phyloP scores from a whole-genome alignment of 2,888 invertebrate species.

The Ochlodes sylvanus region DNA sequence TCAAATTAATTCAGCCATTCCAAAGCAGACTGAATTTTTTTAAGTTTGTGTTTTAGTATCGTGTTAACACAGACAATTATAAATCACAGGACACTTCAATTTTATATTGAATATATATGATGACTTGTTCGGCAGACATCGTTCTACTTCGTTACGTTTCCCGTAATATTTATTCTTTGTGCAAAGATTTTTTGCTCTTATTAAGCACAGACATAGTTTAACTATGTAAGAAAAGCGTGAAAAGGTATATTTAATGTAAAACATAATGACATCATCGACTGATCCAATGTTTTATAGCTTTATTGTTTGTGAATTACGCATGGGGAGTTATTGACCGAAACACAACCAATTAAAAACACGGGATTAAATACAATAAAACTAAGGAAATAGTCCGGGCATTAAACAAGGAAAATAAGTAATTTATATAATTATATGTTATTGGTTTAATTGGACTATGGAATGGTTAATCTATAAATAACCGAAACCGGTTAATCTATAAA shows the following conservation, averaged over 20 bases:
- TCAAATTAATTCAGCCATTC: too few relatives aligned
- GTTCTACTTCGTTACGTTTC: slow-evolving; percentile 33
- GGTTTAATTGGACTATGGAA: too few relatives aligned
- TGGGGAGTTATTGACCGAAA: too few relatives aligned
- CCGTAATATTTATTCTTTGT: slow-evolving; percentile 30
- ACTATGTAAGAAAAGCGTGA: slow-evolving; percentile 11
- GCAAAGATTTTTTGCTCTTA: slow-evolving; percentile 15
- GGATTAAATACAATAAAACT: background rate
- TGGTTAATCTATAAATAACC: too few relatives aligned
- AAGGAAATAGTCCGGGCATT: background rate
- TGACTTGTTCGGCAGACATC: slow-evolving; percentile 23
- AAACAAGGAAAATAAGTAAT: too few relatives aligned
- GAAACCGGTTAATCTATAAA: too few relatives aligned
- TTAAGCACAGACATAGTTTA: slow-evolving; percentile 15
- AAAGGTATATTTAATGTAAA: slow-evolving; percentile 2
- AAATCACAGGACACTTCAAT: too few relatives aligned
- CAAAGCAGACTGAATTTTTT: too few relatives aligned
- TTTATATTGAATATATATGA: slow-evolving; percentile 12
- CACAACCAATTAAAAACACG: background rate
- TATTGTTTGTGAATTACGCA: background rate
- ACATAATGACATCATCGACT: slow-evolving; percentile 2
- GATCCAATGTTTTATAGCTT: background rate
- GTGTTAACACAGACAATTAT: too few relatives aligned
- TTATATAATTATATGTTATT: too few relatives aligned
- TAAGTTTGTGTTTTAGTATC: too few relatives aligned